phyloP scores from a whole-genome alignment of 2,113 vertebrate genomes.

The Panthera tigris region DNA sequence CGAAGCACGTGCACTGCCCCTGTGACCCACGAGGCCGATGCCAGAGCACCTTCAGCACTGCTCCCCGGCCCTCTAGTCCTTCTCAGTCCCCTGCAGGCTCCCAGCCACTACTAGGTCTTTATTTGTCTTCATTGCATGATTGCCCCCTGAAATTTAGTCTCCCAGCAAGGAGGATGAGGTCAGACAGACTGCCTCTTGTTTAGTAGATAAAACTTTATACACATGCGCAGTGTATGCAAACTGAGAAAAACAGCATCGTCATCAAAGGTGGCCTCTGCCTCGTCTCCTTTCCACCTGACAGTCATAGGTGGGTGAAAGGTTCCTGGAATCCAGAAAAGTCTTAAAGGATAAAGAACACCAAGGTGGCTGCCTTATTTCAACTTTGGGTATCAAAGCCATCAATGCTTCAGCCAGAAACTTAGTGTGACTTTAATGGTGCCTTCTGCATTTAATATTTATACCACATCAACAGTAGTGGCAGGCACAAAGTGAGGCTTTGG shows the following conservation, averaged over 20 bases:
- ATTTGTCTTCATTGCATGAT: background rate
- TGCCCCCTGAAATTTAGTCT: background rate
- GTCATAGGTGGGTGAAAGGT: background rate
- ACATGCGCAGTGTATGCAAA: background rate
- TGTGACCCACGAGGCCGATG: rapidly evolving
- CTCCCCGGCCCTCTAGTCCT: background rate
- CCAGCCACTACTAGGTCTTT: background rate
- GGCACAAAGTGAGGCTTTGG: slow-evolving; percentile 67
- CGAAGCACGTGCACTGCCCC: rapidly evolving
- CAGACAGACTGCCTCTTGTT: background rate
- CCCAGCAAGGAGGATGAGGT: background rate
- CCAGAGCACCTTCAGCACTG: background rate
- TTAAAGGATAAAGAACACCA: background rate
- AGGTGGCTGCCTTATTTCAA: background rate
- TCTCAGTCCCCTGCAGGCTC: rapidly evolving
- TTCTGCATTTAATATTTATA: slow-evolving; percentile 70
- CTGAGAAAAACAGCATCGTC: background rate
- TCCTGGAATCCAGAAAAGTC: background rate
- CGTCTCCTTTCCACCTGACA: background rate
- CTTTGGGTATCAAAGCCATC: background rate
- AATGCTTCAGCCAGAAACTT: slow-evolving; percentile 18
- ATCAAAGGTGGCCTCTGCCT: background rate
- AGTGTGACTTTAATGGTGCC: slow-evolving; percentile 6
- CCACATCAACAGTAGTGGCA: slow-evolving; percentile 36
- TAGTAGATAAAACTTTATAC: background rate